Evolutionary conservation across 1,140 invertebrate genomes (phyloP).

Genomic region (Zaprionus nigranus): DNA sequence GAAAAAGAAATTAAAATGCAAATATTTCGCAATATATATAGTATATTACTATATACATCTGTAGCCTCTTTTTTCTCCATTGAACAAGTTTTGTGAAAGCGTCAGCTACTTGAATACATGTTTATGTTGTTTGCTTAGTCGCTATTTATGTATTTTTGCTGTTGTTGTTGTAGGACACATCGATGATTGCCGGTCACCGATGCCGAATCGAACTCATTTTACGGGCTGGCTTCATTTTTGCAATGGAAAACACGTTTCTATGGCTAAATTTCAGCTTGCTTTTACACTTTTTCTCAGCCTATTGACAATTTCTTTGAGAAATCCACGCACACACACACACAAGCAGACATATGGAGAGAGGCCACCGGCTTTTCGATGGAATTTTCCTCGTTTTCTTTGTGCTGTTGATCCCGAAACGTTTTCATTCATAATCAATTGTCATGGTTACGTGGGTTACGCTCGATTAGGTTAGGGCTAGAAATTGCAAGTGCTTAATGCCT

Average conservation of each 20-base stretch:
- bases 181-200: slow-evolving; percentile 19
- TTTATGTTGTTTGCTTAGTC: slow-evolving; percentile 58
- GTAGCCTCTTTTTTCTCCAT: slow-evolving; percentile 13
- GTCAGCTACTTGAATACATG: slow-evolving; percentile 48
- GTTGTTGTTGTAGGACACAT: slow-evolving; percentile 21
- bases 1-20: slow-evolving; percentile 39
- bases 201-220: slow-evolving; percentile 47
- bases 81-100: slow-evolving; percentile 53
- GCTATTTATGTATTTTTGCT: slow-evolving; percentile 30
- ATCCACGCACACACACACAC: slow-evolving; percentile 2
- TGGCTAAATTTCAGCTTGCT: slow-evolving; percentile 18
- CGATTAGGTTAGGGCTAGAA: slow-evolving; percentile 1
- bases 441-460: slow-evolving; percentile 27
- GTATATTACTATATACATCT: slow-evolving; percentile 4
- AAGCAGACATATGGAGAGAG: neutral
- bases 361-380: slow-evolving; percentile 29
- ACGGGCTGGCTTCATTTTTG: too few relatives aligned
- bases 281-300: slow-evolving; percentile 25
- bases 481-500: neutral
- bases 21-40: slow-evolving; percentile 16
- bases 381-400: slow-evolving; percentile 17
- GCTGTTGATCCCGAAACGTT: slow-evolving; percentile 33
- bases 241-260: slow-evolving; percentile 31
- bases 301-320: slow-evolving; percentile 41
- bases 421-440: slow-evolving; percentile 40